Evolutionary conservation across 2,113 vertebrate genomes (phyloP).

Genomic region (Rhinopomastus cyanomelas): DNA sequence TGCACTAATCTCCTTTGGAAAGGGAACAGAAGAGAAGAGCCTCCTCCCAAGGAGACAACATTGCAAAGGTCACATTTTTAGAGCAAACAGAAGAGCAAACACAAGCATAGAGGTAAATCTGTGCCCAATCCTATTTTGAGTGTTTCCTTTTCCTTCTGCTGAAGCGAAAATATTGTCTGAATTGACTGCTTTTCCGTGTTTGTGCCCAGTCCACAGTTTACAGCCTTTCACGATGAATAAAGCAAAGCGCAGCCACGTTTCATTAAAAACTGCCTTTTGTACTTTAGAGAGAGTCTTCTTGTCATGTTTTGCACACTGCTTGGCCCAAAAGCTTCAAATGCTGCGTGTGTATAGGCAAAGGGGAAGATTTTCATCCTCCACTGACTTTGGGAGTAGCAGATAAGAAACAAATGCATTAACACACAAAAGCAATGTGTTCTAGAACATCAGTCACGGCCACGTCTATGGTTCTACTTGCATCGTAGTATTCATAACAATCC

Average conservation of each 20-base stretch:
- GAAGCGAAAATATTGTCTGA: conserved; percentile 17
- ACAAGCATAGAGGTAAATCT: neutral
- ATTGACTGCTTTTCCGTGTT: conserved; percentile 26
- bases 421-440: neutral
- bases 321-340: neutral
- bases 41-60: conserved; percentile 42
- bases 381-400: conserved; percentile 20
- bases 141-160: conserved; percentile 13
- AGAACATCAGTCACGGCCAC: neutral
- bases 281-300: conserved; percentile 23
- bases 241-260: conserved; percentile 1
- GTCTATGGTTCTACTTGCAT: neutral
- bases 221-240: conserved; percentile 32
- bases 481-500: neutral
- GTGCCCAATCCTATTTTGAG: conserved; percentile 47
- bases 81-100: conserved; percentile 45
- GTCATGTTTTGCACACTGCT: neutral
- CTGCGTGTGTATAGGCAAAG: neutral
- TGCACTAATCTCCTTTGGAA: conserved; percentile 34
- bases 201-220: neutral
- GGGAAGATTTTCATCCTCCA: conserved; percentile 1
- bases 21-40: neutral
- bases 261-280: neutral
- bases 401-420: neutral
- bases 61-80: conserved; percentile 57